Evolutionary conservation across 2,888 invertebrate genomes (phyloP), one percentile per base, ranked within the genome.

Genomic region (Rhingia rostrata): DNA sequence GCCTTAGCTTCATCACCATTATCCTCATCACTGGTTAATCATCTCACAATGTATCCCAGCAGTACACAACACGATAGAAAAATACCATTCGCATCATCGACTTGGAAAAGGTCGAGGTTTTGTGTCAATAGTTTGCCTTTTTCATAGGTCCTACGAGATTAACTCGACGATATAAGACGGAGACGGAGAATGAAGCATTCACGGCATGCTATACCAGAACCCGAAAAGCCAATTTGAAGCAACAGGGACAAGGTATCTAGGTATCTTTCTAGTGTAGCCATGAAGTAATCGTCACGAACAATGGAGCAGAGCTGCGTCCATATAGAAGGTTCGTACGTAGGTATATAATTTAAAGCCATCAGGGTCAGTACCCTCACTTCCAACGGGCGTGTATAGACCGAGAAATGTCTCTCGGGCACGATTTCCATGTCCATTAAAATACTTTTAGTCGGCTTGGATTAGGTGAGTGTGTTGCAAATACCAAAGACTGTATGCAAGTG

Each of bases 321-420:
- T 47, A 61, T 6, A 12, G n/a, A 6, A 51, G 22, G 6, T 22
- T 51, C 22, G 12, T 41, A 39, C 5, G 10, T 56, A 64, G 51
- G 49, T 63, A 43, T n/a, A 79, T 47, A 37, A 30, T 14, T 67
- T 53, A 9, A 64, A 79, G 39, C 66, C 64, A 22, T 22, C 22
- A 79, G 67, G 83, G 83, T 83, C 83, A 79, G 63, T 69, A 83
- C 12, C 79, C 69, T 72, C 70, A 41, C 53, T 39, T 12, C 22
- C 58, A 61, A 41, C 61, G 70, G 70, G 60, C 61, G 61, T 77
- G 66, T 60, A 47, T 35, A 56, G 67, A 61, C 72, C 22, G 54
- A 73, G 73, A 79, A 84, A 79, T 84, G 83, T 84, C 83, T 79
- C 64, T 74, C 51, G 53, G 73, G 83, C 83, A 84, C 83, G 83